A percentile compares a stretch with the other conserved stretches of the same genome.
Evolutionary conservation across 2,113 vertebrate species (phyloP).

Genomic region (Chloebia gouldiae): DNA sequence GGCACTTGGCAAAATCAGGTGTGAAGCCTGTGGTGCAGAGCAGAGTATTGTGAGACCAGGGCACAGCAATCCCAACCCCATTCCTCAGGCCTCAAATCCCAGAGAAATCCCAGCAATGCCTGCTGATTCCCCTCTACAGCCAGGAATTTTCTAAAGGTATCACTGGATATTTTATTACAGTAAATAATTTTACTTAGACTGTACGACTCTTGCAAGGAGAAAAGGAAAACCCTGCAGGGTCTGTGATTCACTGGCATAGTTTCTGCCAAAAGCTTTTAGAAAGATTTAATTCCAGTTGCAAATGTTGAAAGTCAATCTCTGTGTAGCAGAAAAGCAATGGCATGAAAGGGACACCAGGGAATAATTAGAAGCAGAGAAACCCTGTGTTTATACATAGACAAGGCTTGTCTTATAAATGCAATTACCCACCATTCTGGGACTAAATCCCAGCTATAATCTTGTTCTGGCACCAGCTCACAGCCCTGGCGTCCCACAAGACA

Average conservation of each 20-base stretch:
- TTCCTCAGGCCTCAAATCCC: neutral
- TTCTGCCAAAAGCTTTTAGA: neutral
- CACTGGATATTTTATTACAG: neutral
- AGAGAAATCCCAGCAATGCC: neutral
- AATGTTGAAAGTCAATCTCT: neutral
- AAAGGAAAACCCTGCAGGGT: neutral
- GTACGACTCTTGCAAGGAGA: neutral
- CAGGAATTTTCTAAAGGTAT: neutral
- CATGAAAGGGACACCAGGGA: constrained; percentile 29
- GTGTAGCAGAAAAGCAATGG: neutral
- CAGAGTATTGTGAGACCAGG: accelerated
- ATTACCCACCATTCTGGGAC: constrained; percentile 39
- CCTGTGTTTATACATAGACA: constrained; percentile 56
- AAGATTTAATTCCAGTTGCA: constrained; percentile 4
- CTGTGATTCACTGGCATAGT: neutral
- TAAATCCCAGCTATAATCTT: constrained; percentile 36
- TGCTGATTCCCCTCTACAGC: neutral
- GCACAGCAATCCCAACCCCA: neutral
- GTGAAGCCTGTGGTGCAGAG: neutral
- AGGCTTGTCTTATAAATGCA: constrained; percentile 48
- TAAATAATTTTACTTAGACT: neutral
- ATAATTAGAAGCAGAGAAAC: constrained; percentile 42
- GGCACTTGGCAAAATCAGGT: neutral
- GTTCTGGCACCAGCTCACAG: constrained; percentile 44
- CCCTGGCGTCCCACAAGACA: constrained; percentile 21